A percentile compares a stretch with the other conserved stretches of the same genome.
These are phyloP conservation scores for Parapristionchus giblindavisi DNA, from an alignment of 2,888 invertebrate genomes.

Conservation along the genomic window DNA sequence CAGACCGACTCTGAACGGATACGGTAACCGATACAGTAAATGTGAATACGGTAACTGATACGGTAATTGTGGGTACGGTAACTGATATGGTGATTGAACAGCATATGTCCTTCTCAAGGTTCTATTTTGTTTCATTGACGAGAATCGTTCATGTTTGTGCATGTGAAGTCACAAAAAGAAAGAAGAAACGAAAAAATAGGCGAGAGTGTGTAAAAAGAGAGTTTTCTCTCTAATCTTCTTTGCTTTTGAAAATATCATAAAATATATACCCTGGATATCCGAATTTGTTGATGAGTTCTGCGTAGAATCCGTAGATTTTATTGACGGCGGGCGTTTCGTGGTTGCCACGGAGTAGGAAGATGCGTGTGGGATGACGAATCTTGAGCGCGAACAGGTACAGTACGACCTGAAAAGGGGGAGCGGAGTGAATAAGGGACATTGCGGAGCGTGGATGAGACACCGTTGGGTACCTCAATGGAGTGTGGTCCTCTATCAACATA, in stretches of 20 bases:
- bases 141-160: too few relatives aligned
- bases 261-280: constrained; percentile 45
- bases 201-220: too few relatives aligned
- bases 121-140: too few relatives aligned
- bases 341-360: constrained; percentile 60
- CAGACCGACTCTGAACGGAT: constrained; percentile 50
- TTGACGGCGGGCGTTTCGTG: constrained; percentile 65
- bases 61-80: neutral
- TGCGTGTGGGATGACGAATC: constrained; percentile 57
- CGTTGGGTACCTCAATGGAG: constrained; percentile 56
- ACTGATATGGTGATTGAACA: neutral
- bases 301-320: constrained; percentile 64
- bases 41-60: too few relatives aligned
- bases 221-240: too few relatives aligned
- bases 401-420: constrained; percentile 43
- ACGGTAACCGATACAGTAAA: too few relatives aligned
- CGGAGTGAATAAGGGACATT: neutral
- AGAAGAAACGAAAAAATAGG: too few relatives aligned
- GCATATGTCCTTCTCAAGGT: too few relatives aligned
- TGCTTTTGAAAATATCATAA: too few relatives aligned
- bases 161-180: too few relatives aligned
- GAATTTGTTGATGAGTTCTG: constrained; percentile 57
- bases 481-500: constrained; percentile 65
- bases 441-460: neutral
- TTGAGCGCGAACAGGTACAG: constrained; percentile 59